A percentile compares a stretch with the other conserved stretches of the same genome.
Evolutionary conservation across 2,113 vertebrate species (phyloP).

Genomic region (Sakesphorus luctuosus): DNA sequence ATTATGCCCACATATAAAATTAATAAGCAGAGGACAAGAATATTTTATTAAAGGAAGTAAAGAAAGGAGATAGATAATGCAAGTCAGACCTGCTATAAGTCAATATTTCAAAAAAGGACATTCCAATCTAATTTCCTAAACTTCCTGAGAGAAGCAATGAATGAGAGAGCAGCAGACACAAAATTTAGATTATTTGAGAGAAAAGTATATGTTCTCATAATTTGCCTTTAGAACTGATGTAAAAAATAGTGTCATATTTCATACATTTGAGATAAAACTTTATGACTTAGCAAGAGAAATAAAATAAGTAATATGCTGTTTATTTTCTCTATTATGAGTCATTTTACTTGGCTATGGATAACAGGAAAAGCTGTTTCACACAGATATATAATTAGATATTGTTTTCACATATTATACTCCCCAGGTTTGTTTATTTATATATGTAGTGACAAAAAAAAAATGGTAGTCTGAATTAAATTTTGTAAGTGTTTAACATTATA

Average conservation of each 20-base stretch:
- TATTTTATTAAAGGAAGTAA: conserved; percentile 23
- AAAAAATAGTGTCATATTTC: neutral
- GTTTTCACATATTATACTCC: neutral
- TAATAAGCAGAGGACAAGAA: conserved; percentile 9
- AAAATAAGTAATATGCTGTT: neutral
- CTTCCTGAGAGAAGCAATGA: neutral
- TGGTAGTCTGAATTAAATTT: neutral
- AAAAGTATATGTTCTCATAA: neutral
- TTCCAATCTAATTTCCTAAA: neutral
- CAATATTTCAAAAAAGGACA: neutral
- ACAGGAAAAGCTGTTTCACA: neutral
- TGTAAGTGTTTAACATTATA: neutral
- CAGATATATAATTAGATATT: neutral
- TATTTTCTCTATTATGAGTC: neutral
- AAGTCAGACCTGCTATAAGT: neutral
- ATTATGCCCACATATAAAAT: conserved; percentile 19
- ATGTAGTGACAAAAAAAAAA: neutral
- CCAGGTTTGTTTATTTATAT: neutral
- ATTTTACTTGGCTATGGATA: neutral
- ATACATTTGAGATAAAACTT: neutral
- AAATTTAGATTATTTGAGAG: neutral
- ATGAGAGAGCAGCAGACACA: neutral
- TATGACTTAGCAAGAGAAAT: neutral
- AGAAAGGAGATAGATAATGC: neutral
- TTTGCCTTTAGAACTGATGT: neutral